These are phyloP conservation scores for Acrocephalus arundinaceus DNA, from an alignment of 2,113 vertebrate species.

Conservation along the genomic window DNA sequence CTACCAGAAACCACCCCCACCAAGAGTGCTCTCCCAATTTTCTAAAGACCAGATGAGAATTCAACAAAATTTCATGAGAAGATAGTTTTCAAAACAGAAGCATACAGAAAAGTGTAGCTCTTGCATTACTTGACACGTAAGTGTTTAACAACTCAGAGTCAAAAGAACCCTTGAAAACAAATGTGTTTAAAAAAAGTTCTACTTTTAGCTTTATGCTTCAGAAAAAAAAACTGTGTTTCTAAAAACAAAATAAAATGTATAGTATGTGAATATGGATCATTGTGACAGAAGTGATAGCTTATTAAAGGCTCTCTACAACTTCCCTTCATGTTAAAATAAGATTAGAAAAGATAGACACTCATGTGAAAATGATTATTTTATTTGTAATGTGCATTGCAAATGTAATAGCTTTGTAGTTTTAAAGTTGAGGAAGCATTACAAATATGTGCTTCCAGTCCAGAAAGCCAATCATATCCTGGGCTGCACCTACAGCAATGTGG, in stretches of 20 bases:
- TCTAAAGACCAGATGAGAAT: neutral
- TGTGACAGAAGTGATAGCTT: neutral
- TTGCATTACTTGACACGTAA: neutral
- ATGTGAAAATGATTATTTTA: slow-evolving; percentile 40
- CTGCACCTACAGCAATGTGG: neutral
- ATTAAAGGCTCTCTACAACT: neutral
- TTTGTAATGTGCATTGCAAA: neutral
- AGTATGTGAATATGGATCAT: neutral
- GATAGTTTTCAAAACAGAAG: neutral
- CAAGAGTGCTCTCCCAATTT: neutral
- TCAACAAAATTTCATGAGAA: rapidly evolving
- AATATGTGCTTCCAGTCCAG: rapidly evolving
- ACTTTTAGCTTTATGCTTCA: neutral
- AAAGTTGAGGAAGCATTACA: slow-evolving; percentile 10
- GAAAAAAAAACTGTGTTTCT: neutral
- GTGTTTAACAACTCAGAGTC: neutral
- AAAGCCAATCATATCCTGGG: neutral
- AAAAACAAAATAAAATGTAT: neutral
- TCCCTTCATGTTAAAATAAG: slow-evolving; percentile 13
- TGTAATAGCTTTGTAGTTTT: slow-evolving; percentile 18
- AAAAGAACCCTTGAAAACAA: neutral
- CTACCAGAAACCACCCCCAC: neutral
- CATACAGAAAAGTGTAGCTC: neutral
- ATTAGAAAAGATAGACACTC: neutral
- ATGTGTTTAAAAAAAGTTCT: neutral